Evolutionary conservation across 2,888 invertebrate genomes (phyloP), one percentile per base, ranked within the genome.

Genomic region (Dolichopus griseipennis): DNA sequence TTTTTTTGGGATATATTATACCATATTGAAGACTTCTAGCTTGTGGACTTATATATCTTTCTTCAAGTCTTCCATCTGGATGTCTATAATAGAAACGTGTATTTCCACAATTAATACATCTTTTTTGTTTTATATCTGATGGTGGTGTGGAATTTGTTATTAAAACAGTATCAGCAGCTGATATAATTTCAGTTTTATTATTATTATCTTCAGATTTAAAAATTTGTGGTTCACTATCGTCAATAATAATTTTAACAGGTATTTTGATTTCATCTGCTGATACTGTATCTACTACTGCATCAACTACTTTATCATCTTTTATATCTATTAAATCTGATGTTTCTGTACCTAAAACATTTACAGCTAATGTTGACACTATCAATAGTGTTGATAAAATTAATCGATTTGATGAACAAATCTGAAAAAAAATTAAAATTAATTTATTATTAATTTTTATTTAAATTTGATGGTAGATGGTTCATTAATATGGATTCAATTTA

Each of bases 91-190:
- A 78, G 68, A 75, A 76, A 72, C 74, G 77, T 66, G 71, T 70
- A 68, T 78, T 76, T 67, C 78, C 73, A 72, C 79, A 79, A 68
- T 76, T 76, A 37, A 75, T 71, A 73, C 79, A 79, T 69, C 79
- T 76, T 68, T 74, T 74, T 69, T 18, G 15, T 52, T 52, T 52
- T 18, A 15, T 7, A 43, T 43, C 3, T n/a, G 37, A 37, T 8
- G 9, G 1, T 41, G 9, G 3, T 41, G 15, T 41, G 15, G 41
- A 41, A 37, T 12, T 5, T 41, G 1, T 52, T 52, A 37, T 10
- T 37, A 37, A 5, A 37, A 10, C 37, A 37, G 37, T 10, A 37
- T 12, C 37, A 37, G 37, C 8, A 37, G 15, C n/a, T 2, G 52
- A 12, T 4, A n/a, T 3, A 52, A 52, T 2, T 4, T 9, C 52